phyloP scores from a whole-genome alignment of 2,797 vertebrate species.

The Manis pentadactyla region DNA sequence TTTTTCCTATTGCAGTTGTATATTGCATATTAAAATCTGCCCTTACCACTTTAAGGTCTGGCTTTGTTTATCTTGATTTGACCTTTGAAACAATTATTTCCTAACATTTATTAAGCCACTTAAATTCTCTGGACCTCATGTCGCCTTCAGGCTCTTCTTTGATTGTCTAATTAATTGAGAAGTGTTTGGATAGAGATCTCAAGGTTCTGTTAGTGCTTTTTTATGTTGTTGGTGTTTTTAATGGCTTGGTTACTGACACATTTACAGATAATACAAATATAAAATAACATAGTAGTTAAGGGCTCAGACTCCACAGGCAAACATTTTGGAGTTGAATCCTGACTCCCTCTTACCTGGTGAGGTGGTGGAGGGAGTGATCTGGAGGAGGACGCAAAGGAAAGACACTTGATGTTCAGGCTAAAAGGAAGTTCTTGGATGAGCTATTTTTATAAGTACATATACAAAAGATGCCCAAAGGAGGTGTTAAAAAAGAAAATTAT shows the following conservation, averaged over 20 bases:
- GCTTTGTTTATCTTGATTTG: neutral
- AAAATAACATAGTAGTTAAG: neutral
- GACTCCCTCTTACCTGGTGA: neutral
- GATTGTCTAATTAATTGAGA: neutral
- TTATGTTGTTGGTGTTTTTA: neutral
- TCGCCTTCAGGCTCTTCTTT: neutral
- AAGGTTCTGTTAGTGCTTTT: neutral
- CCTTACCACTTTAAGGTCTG: neutral
- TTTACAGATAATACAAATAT: neutral
- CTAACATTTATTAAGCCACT: neutral
- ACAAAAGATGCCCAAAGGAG: neutral
- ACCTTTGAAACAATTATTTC: neutral
- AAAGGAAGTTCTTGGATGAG: neutral
- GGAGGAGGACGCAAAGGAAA: neutral
- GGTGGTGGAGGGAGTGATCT: neutral
- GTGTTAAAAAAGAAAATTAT: neutral
- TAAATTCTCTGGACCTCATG: neutral
- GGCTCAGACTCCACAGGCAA: neutral
- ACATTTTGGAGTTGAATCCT: neutral
- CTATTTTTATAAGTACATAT: neutral
- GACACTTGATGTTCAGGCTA: neutral
- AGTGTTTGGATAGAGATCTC: neutral
- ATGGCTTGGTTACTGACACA: neutral
- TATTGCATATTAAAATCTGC: neutral
- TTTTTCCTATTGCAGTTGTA: neutral